Percentiles rank a stretch among this genome's conserved stretches.
These are phyloP conservation scores for Yponomeuta evonymella DNA, from an alignment of 2,888 invertebrate species.

Conservation along the genomic window DNA sequence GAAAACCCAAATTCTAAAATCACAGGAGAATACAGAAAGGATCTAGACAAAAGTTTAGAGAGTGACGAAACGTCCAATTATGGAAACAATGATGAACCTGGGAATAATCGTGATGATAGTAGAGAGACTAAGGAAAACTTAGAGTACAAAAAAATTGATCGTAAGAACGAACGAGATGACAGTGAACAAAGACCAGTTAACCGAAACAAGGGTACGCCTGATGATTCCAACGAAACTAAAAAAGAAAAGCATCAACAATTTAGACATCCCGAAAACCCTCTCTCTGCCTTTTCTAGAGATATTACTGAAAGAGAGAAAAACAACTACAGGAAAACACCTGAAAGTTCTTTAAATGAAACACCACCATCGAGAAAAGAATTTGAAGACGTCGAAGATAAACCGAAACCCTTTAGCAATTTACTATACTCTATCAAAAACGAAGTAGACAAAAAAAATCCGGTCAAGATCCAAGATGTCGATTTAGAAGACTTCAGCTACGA, in stretches of 20 bases:
- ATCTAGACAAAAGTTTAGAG: too few relatives aligned
- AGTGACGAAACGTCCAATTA: too few relatives aligned
- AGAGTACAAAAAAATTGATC: too few relatives aligned
- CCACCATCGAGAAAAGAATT: not conserved
- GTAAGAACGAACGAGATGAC: conserved; percentile 17
- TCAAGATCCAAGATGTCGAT: conserved; percentile 42
- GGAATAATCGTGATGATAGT: too few relatives aligned
- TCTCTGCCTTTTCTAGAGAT: conserved; percentile 19
- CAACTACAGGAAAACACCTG: conserved; percentile 16
- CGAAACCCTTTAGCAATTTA: not conserved
- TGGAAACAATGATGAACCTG: too few relatives aligned
- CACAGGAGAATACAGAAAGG: too few relatives aligned
- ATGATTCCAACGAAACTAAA: conserved; percentile 11
- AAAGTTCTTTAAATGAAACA: not conserved
- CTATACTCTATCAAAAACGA: conserved; percentile 5
- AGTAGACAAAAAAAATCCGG: conserved; percentile 23
- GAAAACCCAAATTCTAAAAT: too few relatives aligned
- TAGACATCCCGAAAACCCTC: conserved; percentile 21
- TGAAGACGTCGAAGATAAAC: not conserved
- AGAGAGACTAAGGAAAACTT: too few relatives aligned
- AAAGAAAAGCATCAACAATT: not conserved
- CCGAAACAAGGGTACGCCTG: conserved; percentile 13
- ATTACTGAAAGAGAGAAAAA: conserved; percentile 30
- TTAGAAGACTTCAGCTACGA: conserved; percentile 47
- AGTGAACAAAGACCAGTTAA: conserved; percentile 23